Evolutionary conservation across 2,888 invertebrate genomes (phyloP), one percentile per base, ranked within the genome.

Genomic region (Maniola hyperantus): DNA sequence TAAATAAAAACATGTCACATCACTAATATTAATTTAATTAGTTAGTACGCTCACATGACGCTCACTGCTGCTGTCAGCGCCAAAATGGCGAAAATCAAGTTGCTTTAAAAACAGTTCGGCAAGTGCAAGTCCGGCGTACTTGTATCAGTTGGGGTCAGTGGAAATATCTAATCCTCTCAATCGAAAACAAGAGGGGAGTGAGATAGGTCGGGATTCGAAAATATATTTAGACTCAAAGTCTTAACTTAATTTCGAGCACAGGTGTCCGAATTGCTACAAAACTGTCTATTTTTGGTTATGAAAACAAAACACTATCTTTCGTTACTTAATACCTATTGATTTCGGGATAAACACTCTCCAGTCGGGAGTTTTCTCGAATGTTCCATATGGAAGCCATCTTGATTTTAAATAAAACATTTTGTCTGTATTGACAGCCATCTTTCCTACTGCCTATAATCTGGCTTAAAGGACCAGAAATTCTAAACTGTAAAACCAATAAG

Each of bases 131-230:
- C n/a, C n/a, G n/a, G n/a, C n/a, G n/a, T n/a, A n/a, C n/a, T n/a
- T n/a, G n/a, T n/a, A n/a, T n/a, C n/a, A n/a, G n/a, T n/a, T n/a
- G n/a, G n/a, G n/a, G n/a, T n/a, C n/a, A n/a, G n/a, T n/a, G n/a
- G 26, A 26, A 26, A 26, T 26, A 26, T 4, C 26, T 26, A 72
- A 72, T 68, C 73, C 61, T 71, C 61, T 39, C 34, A 75, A 77
- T 77, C 69, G 76, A 71, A 71, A 76, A 75, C 76, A 58, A 61
- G 63, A 58, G 67, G 65, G 65, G 64, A 51, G 67, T 75, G 74
- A 70, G 77, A 75, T 75, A 80, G 79, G 79, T 80, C 77, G 71
- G 76, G 76, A 67, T 68, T 73, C 26, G 11, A 15, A 58, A 64
- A 44, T 69, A 58, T 71, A 67, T 71, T 67, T 65, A 67, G 67